Base-by-base conservation (phyloP, 2,888 invertebrate genomes). In the Eupithecia subumbrata region DNA sequence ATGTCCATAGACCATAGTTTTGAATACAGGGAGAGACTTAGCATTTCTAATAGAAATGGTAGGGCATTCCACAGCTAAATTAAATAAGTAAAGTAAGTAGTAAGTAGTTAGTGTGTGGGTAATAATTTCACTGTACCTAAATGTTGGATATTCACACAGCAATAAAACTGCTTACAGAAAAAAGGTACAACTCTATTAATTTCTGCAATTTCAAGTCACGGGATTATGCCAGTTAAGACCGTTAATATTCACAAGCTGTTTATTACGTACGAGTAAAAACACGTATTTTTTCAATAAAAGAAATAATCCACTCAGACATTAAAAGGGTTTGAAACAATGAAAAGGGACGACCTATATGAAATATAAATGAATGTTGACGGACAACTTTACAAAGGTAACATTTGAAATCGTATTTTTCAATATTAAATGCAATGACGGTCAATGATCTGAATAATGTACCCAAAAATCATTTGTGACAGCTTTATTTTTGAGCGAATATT, bases 301-400 rank as follows among this genome's bases (percentile, higher is more conserved):
- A 45, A 68, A 68, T 45, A 9, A 56, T 18, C 75, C 74, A 71
- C 74, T 79, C 75, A 80, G 79, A 75, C 71, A 79, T 77, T 72
- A 77, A 76, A 80, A 80, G 77, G 79, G 79, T 79, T 80, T 75
- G 71, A 66, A 70, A 37, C 72, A 72, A 78, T 77, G 77, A 79
- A 80, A 72, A 78, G 72, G 74, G 76, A 79, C 64, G 76, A 74
- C 78, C 74, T 71, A 66, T 22, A 66, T 77, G 74, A 78, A 78
- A 76, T 74, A 71, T 79, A 72, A 78, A 78, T 76, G 74, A 67
- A 67, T 67, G 64, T 77, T 69, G 68, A 78, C 71, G 56, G 63
- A 74, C 71, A 76, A 75, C 37, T 72, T 71, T 69, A 66, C 67
- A 71, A 71, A 71, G 63, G 72, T 71, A 63, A 12, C 66, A 12